phyloP scores from a whole-genome alignment of 1,140 invertebrate genomes.

The Zaprionus ghesquierei region DNA sequence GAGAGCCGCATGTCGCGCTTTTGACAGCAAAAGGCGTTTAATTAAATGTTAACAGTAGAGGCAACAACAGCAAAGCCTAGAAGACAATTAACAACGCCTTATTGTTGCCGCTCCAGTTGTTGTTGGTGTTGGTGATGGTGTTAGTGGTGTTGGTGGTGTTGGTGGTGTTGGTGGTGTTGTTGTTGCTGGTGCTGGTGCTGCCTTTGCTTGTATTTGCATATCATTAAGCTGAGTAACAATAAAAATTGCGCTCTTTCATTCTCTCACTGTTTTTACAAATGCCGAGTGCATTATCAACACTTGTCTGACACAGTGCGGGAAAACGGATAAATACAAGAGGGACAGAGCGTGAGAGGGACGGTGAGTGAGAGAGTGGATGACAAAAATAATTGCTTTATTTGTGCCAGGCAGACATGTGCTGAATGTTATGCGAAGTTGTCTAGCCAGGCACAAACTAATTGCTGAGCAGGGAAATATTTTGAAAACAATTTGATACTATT shows the following conservation, averaged over 20 bases:
- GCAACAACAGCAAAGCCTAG: conserved; percentile 35
- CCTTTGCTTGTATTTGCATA: conserved; percentile 74
- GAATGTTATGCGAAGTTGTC: neutral
- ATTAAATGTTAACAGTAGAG: conserved; percentile 73
- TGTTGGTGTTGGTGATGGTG: conserved; percentile 17
- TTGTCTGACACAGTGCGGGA: conserved; percentile 20
- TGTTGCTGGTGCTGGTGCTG: neutral
- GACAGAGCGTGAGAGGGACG: neutral
- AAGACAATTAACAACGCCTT: conserved; percentile 60
- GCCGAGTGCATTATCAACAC: conserved; percentile 71
- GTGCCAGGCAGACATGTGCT: neutral
- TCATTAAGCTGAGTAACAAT: conserved; percentile 63
- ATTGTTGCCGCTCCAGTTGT: conserved; percentile 26
- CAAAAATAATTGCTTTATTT: neutral
- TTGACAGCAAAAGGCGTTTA: conserved; percentile 73
- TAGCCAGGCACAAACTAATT: neutral
- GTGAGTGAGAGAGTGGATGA: neutral
- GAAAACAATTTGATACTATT: neutral
- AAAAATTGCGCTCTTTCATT: conserved; percentile 46
- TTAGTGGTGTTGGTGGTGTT: no score
- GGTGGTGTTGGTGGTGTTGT: conserved; percentile 19
- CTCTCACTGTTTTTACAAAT: neutral
- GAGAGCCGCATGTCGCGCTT: conserved; percentile 51
- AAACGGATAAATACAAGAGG: neutral
- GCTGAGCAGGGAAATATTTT: neutral